These are phyloP conservation scores for Linurgus olivaceus DNA, from an alignment of 2,797 vertebrate genomes.

Conservation along the genomic window DNA sequence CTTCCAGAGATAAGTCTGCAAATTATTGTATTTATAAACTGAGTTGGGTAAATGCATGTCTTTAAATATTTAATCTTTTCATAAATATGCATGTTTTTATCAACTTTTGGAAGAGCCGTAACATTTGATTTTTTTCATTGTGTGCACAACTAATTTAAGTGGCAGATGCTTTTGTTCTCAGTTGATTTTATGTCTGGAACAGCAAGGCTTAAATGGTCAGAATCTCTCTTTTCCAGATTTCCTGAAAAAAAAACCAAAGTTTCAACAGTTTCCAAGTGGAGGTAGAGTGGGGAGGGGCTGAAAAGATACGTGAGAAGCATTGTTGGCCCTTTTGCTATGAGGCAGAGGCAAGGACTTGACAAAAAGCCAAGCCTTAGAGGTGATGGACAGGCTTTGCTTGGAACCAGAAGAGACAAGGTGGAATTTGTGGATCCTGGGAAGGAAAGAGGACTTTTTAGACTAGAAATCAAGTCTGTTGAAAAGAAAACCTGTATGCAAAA, in stretches of 20 bases:
- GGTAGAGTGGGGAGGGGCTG: not conserved
- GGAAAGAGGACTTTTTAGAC: not conserved
- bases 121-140: not conserved
- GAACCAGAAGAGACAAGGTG: not conserved
- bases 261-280: not conserved
- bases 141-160: not conserved
- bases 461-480: not conserved
- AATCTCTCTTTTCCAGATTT: not conserved
- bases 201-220: not conserved
- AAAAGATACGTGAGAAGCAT: not conserved
- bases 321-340: not conserved
- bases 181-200: not conserved
- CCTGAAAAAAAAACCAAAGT: not conserved
- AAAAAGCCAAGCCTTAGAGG: not conserved
- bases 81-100: conserved; percentile 8
- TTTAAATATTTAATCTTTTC: conserved; percentile 72
- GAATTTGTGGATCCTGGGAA: not conserved
- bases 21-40: conserved; percentile 59
- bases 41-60: conserved; percentile 61
- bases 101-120: not conserved
- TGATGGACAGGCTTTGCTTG: not conserved
- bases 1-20: conserved; percentile 34
- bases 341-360: not conserved
- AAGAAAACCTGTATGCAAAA: not conserved
- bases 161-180: not conserved